phyloP scores from a whole-genome alignment of 2,113 vertebrate species.

The Junco hyemalis region DNA sequence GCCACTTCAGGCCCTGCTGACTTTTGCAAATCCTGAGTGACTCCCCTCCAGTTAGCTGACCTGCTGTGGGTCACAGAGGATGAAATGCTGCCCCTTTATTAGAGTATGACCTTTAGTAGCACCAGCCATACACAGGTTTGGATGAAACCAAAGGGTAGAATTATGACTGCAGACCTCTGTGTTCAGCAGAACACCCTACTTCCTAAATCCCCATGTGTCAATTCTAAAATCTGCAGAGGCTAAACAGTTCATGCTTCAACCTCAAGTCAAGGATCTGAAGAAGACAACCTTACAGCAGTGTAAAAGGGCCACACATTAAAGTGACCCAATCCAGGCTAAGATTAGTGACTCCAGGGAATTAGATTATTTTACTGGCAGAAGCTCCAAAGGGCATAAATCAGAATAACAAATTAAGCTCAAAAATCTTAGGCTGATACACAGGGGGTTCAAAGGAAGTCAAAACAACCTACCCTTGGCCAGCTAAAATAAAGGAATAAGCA shows the following conservation, averaged over 20 bases:
- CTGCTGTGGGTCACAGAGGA: neutral
- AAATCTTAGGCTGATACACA: neutral
- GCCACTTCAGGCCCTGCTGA: neutral
- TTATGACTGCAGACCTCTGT: neutral
- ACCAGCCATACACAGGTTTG: neutral
- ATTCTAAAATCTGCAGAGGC: neutral
- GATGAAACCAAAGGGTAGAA: neutral
- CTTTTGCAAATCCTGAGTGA: neutral
- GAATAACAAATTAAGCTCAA: neutral
- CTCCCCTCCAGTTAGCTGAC: neutral
- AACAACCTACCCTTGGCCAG: neutral
- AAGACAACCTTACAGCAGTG: fast-evolving
- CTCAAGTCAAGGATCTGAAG: neutral
- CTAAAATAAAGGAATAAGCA: neutral
- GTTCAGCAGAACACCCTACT: neutral
- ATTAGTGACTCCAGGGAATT: neutral
- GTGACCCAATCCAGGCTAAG: neutral
- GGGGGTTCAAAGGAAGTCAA: neutral
- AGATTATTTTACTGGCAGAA: neutral
- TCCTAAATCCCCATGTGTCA: neutral
- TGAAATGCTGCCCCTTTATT: neutral
- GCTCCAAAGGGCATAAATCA: neutral
- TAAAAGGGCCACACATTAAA: neutral
- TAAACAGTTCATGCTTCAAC: neutral
- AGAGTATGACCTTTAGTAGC: neutral